phyloP scores from a whole-genome alignment of 2,888 invertebrate species.

The Drosophila nigritarsus region DNA sequence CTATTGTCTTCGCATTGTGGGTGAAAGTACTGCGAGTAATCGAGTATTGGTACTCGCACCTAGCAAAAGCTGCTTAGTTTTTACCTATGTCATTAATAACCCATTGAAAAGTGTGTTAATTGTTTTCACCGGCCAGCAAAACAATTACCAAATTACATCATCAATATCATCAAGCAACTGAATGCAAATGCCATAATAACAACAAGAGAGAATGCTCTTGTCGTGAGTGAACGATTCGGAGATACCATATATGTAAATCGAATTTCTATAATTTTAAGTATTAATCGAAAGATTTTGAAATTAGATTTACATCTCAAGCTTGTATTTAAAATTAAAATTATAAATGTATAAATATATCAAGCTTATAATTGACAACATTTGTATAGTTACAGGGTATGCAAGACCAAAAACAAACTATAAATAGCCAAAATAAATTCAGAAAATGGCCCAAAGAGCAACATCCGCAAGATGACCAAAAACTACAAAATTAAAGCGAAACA shows the following conservation, averaged over 20 bases:
- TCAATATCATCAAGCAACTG: slow-evolving; percentile 15
- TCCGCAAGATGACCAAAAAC: slow-evolving; percentile 21
- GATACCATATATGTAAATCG: not conserved
- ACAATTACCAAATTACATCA: slow-evolving; percentile 68
- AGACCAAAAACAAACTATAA: not conserved
- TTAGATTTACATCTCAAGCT: not conserved
- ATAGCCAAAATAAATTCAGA: slow-evolving; percentile 4
- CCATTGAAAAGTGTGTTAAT: slow-evolving; percentile 70
- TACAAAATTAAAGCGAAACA: slow-evolving; percentile 19
- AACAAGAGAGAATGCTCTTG: not conserved
- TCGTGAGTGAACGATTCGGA: not conserved
- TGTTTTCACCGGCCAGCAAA: slow-evolving; percentile 38
- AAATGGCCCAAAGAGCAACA: slow-evolving; percentile 9
- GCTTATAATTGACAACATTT: not conserved
- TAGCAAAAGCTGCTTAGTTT: slow-evolving; percentile 41
- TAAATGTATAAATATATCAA: not conserved
- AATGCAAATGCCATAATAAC: slow-evolving; percentile 25
- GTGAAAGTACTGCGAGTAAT: slow-evolving; percentile 60
- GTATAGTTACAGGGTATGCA: slow-evolving; percentile 11
- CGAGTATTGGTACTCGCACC: slow-evolving; percentile 11
- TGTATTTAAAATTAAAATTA: not conserved
- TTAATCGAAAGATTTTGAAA: not conserved
- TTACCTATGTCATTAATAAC: slow-evolving; percentile 62
- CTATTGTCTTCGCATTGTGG: slow-evolving; percentile 61
- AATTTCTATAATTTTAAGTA: not conserved